Base-by-base conservation (phyloP, 2,797 vertebrate species). In the Crenichthys baileyi region DNA sequence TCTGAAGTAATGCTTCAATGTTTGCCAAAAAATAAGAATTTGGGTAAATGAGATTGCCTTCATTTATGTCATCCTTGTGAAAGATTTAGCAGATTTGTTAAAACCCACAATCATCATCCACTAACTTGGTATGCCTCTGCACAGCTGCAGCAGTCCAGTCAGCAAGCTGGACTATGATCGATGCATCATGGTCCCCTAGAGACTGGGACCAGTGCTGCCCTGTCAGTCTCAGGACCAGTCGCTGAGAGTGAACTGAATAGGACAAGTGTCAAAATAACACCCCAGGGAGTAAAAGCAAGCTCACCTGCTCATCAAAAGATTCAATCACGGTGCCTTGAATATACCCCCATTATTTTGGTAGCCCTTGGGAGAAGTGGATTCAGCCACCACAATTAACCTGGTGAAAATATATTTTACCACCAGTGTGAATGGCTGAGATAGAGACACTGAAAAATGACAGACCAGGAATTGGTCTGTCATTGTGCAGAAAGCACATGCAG, bases 251-350 rank as follows among this genome's bases (percentile, higher is more conserved):
- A 93, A 88, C 55, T 94, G 95, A 96, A 94, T 93, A 92, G 95
- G 95, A 97, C 95, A 95, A 96, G 96, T 96, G 96, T 96, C 97
- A 96, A 80, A 93, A 94, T 85, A 86, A 88, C 78, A 90, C 95
- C 95, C 94, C 94, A 90, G 94, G 89, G 94, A 97, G 95, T 92
- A 95, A 94, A 94, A 91, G 93, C 91, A 73, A 94, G 91, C 95
- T 95, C 92, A 96, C 96, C 95, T 96, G 95, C 95, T 96, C 94
- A 94, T 97, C 97, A 97, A 97, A 97, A 96, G 96, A 97, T 97
- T 96, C 95, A 97, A 97, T 98, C 97, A 97, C 93, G 91, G 78
- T 50, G 78, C 82, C 79, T 81, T 58, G 80, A 82, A 73, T 78
- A 76, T 76, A 79, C 72, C 36, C 4, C 77, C 79, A 71, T 72